Evolutionary conservation across 2,113 vertebrate species (phyloP).

Genomic region (Campylomormyrus numenius): DNA sequence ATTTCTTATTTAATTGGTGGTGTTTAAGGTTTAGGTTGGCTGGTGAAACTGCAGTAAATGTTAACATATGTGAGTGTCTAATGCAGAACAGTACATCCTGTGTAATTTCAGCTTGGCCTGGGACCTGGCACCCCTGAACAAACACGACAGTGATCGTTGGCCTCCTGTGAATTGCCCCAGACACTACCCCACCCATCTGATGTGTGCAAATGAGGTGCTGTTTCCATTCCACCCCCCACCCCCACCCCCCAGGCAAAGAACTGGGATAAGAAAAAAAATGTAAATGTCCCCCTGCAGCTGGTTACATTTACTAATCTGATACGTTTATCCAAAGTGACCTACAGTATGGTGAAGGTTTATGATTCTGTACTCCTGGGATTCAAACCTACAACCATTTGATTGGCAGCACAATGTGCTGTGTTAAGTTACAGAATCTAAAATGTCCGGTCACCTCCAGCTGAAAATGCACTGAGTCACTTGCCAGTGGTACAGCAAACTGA

Average conservation of each 20-base stretch:
- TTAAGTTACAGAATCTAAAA: neutral
- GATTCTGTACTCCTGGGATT: neutral
- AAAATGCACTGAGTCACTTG: neutral
- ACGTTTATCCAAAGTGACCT: neutral
- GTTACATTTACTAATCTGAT: neutral
- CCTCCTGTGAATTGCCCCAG: conserved; percentile 52
- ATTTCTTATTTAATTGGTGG: conserved; percentile 6
- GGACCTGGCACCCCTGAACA: conserved; percentile 38
- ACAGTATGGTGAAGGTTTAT: neutral
- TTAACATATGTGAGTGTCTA: conserved; percentile 45
- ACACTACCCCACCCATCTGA: conserved; percentile 30
- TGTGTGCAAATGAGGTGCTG: neutral
- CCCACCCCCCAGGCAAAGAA: neutral
- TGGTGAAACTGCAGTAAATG: conserved; percentile 46
- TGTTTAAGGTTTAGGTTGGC: conserved; percentile 26
- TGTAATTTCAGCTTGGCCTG: conserved; percentile 54
- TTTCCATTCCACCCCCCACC: no score
- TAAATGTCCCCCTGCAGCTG: neutral
- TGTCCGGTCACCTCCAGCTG: neutral
- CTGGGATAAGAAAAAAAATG: neutral
- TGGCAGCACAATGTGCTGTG: neutral
- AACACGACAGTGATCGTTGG: conserved; percentile 59
- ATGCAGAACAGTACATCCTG: conserved; percentile 59
- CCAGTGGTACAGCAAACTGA: neutral
- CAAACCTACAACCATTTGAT: neutral